Evolutionary conservation across 2,888 invertebrate species (phyloP), one percentile per base, ranked within the genome.

Genomic region (Erebia aethiops): DNA sequence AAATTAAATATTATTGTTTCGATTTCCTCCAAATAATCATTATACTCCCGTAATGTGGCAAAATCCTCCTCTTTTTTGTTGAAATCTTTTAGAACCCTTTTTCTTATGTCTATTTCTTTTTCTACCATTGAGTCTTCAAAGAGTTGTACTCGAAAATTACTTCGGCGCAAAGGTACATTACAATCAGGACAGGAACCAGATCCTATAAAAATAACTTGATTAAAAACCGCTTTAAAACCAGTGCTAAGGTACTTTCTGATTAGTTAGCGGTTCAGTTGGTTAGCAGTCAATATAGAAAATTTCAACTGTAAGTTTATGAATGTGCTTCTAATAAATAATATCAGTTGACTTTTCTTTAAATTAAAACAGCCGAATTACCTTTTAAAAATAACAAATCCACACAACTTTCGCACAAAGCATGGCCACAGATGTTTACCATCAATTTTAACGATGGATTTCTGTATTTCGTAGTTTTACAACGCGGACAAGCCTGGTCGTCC

Each of bases 391-490:
- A 92, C 74, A 99, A 94, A 86, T 99, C 99, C 51, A 99, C 99
- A 92, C 99, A 99, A 85, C 97, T 98, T 91, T 99, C 99, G 92
- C 99, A 99, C 80, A 99, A 93, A 54, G 98, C 97, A 94, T 99
- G 99, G 46, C 99, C 99, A 90, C 99, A 99, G 70, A 98, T 96
- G 88, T 99, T 99, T 74, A 99, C 99, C 98, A 99, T 97, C 94
- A 99, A 95, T 87, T 98, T 98, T 69, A 99, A 90, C 0, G 98
- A 97, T 51, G 99, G 99, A 93, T 99, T 99, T 88, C 99, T 95
- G 87, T 99, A 99, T 92, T 99, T 99, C 63, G 96, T 98, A 54
- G 99, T 98, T 94, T 98, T 98, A 92, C 99, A 99, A 89, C 98
- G 95, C 74, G 99, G 99, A 94, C 99, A 98, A 43, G 96, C 96